phyloP scores from a whole-genome alignment of 37 sponge, comb jelly and placozoan genomes.

The Crambe crambe region DNA sequence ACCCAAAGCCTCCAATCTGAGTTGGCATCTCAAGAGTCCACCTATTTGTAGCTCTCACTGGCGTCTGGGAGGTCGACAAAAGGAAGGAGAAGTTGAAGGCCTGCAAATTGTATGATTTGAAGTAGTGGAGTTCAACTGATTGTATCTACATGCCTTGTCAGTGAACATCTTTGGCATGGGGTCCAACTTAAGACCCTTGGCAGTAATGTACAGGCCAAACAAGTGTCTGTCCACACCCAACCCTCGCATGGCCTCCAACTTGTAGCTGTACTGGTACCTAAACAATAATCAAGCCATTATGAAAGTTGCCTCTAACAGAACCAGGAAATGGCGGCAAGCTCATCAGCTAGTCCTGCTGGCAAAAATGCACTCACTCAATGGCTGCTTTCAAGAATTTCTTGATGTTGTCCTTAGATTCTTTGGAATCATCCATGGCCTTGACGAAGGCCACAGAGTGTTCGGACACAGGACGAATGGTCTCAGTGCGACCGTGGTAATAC shows the following conservation, averaged over 20 bases:
- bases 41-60: constrained; percentile 31
- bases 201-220: constrained; percentile 79
- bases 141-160: constrained; percentile 48
- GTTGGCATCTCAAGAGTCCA: constrained; percentile 26
- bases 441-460: constrained; percentile 57
- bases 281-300: no score
- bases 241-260: constrained; percentile 84
- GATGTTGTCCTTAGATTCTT: constrained; percentile 27
- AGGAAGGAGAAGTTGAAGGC: constrained; percentile 61
- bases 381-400: constrained; percentile 55
- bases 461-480: constrained; percentile 89
- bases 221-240: constrained; percentile 79
- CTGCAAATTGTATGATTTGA: constrained; percentile 8
- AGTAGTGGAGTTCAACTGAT: neutral
- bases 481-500: constrained; percentile 81
- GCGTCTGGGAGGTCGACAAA: constrained; percentile 86
- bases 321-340: no score
- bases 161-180: constrained; percentile 72
- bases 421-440: constrained; percentile 53
- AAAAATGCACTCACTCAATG: constrained; percentile 35
- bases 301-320: no score
- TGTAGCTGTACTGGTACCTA: constrained; percentile 70
- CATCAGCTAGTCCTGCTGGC: no score
- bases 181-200: constrained; percentile 69
- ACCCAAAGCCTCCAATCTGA: constrained; percentile 87